Evolutionary conservation across 2,888 invertebrate genomes (phyloP), one percentile per base, ranked within the genome.

Genomic region (Cheilosia variabilis): DNA sequence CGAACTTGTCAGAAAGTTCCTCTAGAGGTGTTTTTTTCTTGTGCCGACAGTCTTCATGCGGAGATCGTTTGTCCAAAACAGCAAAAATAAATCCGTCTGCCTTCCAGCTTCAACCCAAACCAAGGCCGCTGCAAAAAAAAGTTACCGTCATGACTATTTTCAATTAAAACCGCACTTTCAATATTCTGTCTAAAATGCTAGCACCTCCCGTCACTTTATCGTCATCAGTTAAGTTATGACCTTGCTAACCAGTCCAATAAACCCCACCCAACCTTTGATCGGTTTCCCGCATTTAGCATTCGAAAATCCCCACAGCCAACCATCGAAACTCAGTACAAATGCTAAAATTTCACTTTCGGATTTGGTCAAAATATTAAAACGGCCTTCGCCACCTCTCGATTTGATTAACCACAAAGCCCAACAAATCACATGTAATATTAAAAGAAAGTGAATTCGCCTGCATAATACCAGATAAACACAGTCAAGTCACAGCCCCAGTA

Each of bases 211-310:
- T 10, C 34, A 37, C 3, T 27, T 13, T 13, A 15, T 6, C 27
- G 27, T 27, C 27, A 27, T 6, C 6, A 27, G 1, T 27, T 2
- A 27, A 7, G 27, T 27, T 6, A 27, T 24, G 66, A 66, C 66
- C 66, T 66, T 66, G 66, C 34, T 2, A 10, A 10, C 34, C 37
- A 37, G 13, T 43, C 52, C 1, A 7, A 37, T 41, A 41, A 2
- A 17, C 52, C 19, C 10, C 37, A 31, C 6, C 10, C 50, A 22
- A 17, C 19, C 15, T n/a, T 37, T 19, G 9, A 47, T 10, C 19
- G 19, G 4, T n/a, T 55, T 73, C 63, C 24, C 22, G 63, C 45
- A 73, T 55, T 63, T 73, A 45, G 53, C 45, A 73, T 73, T 53
- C 62, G 34, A 45, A 31, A 45, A 4, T 3, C 1, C 4, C n/a